Evolutionary conservation across 1,140 invertebrate species (phyloP).

Genomic region (Papilio machaon): DNA sequence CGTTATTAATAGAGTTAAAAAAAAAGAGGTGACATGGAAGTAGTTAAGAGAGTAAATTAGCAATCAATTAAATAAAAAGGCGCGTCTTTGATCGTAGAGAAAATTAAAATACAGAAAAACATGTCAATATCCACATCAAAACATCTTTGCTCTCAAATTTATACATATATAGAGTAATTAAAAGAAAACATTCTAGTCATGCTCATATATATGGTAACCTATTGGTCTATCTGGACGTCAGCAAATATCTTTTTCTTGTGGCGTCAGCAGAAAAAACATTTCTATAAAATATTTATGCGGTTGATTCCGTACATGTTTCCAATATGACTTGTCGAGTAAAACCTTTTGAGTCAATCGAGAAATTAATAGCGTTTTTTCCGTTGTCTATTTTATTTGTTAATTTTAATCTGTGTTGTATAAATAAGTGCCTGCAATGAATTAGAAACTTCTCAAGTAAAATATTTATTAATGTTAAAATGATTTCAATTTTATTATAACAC

Average conservation of each 20-base stretch:
- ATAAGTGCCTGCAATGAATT: background rate
- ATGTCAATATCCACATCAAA: constrained; percentile 28
- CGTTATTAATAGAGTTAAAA: background rate
- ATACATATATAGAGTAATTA: constrained; percentile 37
- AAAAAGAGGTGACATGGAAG: background rate
- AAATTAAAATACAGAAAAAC: constrained; percentile 34
- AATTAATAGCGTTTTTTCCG: constrained; percentile 27
- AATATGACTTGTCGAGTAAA: constrained; percentile 33
- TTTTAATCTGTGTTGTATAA: constrained; percentile 23
- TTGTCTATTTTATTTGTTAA: constrained; percentile 14
- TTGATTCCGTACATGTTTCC: constrained; percentile 35
- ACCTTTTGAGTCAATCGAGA: constrained; percentile 30
- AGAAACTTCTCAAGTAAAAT: background rate
- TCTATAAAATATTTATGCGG: constrained; percentile 25
- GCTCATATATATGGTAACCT: constrained; percentile 37
- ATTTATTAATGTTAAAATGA: background rate
- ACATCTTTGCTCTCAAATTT: constrained; percentile 27
- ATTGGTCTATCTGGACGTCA: constrained; percentile 35
- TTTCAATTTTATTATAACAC: background rate
- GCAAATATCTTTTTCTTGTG: constrained; percentile 23
- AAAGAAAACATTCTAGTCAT: constrained; percentile 37
- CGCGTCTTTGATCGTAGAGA: background rate
- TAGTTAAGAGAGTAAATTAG: background rate
- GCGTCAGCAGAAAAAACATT: constrained; percentile 14
- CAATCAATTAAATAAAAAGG: constrained; percentile 24